Evolutionary conservation across 2,888 invertebrate genomes (phyloP).

Genomic region (Empis stercorea): DNA sequence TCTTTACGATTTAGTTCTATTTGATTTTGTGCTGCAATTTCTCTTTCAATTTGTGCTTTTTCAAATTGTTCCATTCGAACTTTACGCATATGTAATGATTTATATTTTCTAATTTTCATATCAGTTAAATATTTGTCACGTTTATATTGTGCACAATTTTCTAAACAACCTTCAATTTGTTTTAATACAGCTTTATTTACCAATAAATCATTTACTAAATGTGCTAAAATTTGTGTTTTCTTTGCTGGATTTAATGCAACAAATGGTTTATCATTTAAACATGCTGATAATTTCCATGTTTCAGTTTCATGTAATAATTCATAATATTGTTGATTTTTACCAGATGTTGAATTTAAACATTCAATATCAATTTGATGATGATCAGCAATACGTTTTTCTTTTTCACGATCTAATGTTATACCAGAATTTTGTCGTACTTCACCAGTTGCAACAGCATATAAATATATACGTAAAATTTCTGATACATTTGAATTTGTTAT

Average conservation of each 20-base stretch:
- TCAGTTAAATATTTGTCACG: constrained; percentile 89
- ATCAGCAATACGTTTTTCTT: constrained; percentile 67
- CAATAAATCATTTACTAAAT: constrained; percentile 86
- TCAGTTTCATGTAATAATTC: constrained; percentile 61
- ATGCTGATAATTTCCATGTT: constrained; percentile 68
- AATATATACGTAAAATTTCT: constrained; percentile 81
- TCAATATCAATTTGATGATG: constrained; percentile 67
- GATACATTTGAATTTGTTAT: constrained; percentile 84
- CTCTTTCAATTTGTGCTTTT: constrained; percentile 36
- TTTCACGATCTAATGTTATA: constrained; percentile 67
- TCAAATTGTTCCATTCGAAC: constrained; percentile 60
- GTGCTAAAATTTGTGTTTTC: constrained; percentile 80
- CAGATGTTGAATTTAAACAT: constrained; percentile 41
- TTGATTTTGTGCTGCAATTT: constrained; percentile 29
- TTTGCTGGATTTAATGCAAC: constrained; percentile 70
- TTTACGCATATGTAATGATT: constrained; percentile 56
- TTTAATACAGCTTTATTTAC: constrained; percentile 83
- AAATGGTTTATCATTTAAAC: constrained; percentile 73
- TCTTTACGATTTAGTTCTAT: constrained; percentile 23
- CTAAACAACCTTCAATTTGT: constrained; percentile 80
- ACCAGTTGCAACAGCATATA: constrained; percentile 79
- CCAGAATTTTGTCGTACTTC: constrained; percentile 70
- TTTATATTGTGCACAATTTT: constrained; percentile 71
- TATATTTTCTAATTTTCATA: constrained; percentile 81
- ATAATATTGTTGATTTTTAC: constrained; percentile 69